phyloP scores from a whole-genome alignment of 2,888 invertebrate genomes.

The Byasa hedistus region DNA sequence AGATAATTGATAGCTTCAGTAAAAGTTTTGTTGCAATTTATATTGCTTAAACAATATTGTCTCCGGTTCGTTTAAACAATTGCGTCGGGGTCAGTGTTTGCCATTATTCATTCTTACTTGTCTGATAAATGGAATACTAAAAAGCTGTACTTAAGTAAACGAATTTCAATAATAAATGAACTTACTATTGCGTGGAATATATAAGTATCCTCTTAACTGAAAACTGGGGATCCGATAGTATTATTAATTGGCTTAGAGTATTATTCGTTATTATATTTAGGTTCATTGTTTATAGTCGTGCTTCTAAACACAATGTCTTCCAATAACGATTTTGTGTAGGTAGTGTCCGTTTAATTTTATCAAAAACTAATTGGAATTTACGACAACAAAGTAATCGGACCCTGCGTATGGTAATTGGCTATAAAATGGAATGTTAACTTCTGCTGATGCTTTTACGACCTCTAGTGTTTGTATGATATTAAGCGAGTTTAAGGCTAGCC shows the following conservation, averaged over 20 bases:
- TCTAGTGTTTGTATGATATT: neutral
- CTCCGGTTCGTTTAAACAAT: constrained; percentile 4
- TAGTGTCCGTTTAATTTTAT: neutral
- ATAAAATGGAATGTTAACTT: constrained; percentile 11
- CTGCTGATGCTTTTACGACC: constrained; percentile 5
- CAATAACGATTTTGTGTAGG: neutral
- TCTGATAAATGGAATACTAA: constrained; percentile 15
- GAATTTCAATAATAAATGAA: constrained; percentile 23
- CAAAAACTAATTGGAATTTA: neutral
- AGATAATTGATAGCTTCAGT: constrained; percentile 10
- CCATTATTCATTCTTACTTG: constrained; percentile 16
- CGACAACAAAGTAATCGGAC: neutral
- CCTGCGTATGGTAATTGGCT: constrained; percentile 9
- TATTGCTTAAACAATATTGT: constrained; percentile 9
- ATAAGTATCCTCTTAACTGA: constrained; percentile 3
- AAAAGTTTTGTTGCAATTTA: constrained; percentile 16
- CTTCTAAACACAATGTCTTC: neutral
- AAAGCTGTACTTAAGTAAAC: constrained; percentile 15
- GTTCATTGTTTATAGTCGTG: neutral
- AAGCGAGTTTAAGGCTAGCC: constrained; percentile 1
- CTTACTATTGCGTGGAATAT: neutral
- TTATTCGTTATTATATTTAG: too few species aligned
- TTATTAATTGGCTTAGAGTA: neutral
- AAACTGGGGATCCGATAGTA: neutral
- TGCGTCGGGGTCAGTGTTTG: neutral